Evolutionary conservation across 2,113 vertebrate genomes (phyloP), one percentile per base, ranked within the genome.

Genomic region (Misgurnus anguillicaudatus): DNA sequence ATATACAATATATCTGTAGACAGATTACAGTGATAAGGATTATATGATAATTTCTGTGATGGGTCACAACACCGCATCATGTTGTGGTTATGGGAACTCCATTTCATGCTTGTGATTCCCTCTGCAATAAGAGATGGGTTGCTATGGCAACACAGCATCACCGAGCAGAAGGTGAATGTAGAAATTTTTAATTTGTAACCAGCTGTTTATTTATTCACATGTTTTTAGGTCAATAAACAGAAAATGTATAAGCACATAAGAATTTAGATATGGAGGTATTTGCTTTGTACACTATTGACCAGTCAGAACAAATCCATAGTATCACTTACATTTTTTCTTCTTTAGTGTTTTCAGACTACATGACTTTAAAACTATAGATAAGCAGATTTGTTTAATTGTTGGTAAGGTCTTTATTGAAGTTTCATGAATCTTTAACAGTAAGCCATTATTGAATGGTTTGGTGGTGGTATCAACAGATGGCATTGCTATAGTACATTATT

Each of bases 91-190:
- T 39, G 39, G 42, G 38, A 78, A 78, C 75, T 66, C 51, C 14
- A 36, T 67, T 66, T n/a, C 24, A 66, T 21, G 63, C 19, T 68
- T 58, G 19, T 4, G n/a, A 41, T 51, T 19, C 53, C 41, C 72
- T 67, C 42, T 70, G 72, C 82, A 71, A 73, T 75, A 38, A 79
- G 48, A 51, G 72, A 16, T 47, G 51, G 58, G 74, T 85, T 82
- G 47, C 77, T 53, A 82, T 82, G 83, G 80, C 31, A 82, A 85
- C 83, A 21, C 8, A 42, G 73, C 60, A 66, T 39, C 69, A 64
- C 38, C 9, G 58, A 71, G 58, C 21, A 48, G 36, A 68, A 7
- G 13, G 21, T 57, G 68, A 61, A 47, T 64, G 24, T 42, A 60
- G 47, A 60, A 42, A 64, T 61, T 10, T 38, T 81, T 10, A 65